Evolutionary conservation across 2,113 vertebrate species (phyloP).

Genomic region (Catharus bicknelli): DNA sequence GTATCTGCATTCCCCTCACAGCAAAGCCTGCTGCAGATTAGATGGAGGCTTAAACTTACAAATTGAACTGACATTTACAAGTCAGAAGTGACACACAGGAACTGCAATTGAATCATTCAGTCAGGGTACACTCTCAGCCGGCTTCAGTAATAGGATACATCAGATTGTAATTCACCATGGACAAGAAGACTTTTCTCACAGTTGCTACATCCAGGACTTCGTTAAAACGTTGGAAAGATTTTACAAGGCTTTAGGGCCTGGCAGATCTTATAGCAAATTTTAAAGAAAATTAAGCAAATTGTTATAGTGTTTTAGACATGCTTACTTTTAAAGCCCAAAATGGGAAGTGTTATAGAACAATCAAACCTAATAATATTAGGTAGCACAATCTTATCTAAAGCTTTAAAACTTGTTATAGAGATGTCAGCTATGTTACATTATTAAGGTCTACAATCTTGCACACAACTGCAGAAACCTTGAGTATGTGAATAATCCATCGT

Average conservation of each 20-base stretch:
- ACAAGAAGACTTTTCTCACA: not conserved
- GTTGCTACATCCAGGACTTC: not conserved
- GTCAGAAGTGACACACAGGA: not conserved
- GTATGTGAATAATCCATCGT: not conserved
- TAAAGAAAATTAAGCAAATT: not conserved
- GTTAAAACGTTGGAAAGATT: not conserved
- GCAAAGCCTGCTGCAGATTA: not conserved
- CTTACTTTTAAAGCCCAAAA: not conserved
- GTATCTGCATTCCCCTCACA: not conserved
- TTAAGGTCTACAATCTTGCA: not conserved
- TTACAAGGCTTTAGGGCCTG: not conserved
- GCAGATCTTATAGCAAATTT: not conserved
- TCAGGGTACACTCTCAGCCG: not conserved
- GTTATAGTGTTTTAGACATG: not conserved
- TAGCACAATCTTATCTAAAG: not conserved
- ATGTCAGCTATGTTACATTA: not conserved
- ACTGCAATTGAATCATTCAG: not conserved
- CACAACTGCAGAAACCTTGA: not conserved
- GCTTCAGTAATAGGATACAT: not conserved
- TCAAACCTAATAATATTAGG: not conserved
- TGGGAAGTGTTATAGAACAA: not conserved
- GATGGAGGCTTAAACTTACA: not conserved
- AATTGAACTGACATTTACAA: not conserved
- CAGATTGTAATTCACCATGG: not conserved
- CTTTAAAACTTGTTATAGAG: not conserved